Conservation (phyloP, 2,113 vertebrate genomes). For the Synchiropus splendidus region DNA sequence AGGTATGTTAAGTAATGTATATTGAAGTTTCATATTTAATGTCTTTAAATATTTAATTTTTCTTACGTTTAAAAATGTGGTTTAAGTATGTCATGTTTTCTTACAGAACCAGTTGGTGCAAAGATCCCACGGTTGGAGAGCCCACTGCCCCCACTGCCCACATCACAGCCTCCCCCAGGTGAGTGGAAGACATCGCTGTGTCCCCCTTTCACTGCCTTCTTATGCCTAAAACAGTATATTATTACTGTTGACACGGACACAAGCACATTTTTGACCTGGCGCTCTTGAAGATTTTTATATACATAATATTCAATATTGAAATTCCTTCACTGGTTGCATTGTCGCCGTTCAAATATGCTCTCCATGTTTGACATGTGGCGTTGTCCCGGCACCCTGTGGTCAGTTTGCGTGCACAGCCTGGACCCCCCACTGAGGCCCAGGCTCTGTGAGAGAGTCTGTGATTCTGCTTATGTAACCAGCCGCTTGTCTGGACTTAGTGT, state of each 20-base stretch:
- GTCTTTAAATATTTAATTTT: too few relatives aligned
- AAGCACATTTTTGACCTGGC: too few relatives aligned
- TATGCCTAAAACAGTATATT: too few relatives aligned
- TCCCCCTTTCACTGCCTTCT: background rate
- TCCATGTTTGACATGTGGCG: too few relatives aligned
- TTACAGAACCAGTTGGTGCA: conserved; percentile 80
- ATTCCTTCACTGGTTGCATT: too few relatives aligned
- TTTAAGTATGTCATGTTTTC: background rate
- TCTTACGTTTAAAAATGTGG: background rate
- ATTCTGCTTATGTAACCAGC: conserved; percentile 32
- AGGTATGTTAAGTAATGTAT: too few relatives aligned
- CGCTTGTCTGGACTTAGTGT: conserved; percentile 23
- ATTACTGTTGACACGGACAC: too few relatives aligned
- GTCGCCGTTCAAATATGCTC: background rate
- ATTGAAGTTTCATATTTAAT: too few relatives aligned
- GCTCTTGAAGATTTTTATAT: too few relatives aligned
- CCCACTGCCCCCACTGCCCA: conserved; percentile 83
- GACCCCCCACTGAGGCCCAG: conserved; percentile 7
- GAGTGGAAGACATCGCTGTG: conserved; percentile 9
- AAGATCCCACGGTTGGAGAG: conserved; percentile 91
- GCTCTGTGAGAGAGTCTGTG: conserved; percentile 9
- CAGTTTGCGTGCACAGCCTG: conserved; percentile 6
- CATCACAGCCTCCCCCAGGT: conserved; percentile 85
- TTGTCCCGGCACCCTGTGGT: conserved; percentile 1
- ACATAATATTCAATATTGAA: too few relatives aligned